These are phyloP conservation scores for Tragelaphus scriptus DNA, from an alignment of 2,113 vertebrate species.

Conservation along the genomic window DNA sequence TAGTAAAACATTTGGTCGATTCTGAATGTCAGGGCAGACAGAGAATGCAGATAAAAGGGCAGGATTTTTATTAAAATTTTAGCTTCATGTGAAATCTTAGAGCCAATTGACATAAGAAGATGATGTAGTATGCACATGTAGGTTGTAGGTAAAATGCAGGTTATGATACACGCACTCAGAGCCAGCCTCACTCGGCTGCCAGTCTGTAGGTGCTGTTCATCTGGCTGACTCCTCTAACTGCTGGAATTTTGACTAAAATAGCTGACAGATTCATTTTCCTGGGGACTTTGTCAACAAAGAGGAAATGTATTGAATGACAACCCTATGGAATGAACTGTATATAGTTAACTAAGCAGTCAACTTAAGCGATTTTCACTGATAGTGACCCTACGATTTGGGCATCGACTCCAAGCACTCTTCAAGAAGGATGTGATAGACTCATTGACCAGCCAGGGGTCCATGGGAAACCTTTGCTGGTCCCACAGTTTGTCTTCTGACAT, in stretches of 20 bases:
- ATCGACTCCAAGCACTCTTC: neutral
- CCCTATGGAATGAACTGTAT: neutral
- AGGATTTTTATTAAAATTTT: slow-evolving; percentile 24
- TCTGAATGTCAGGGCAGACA: neutral
- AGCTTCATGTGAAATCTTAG: neutral
- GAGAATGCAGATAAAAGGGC: neutral
- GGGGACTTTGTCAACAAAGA: neutral
- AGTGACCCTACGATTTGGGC: neutral
- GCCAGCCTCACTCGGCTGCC: neutral
- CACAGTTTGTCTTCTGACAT: neutral
- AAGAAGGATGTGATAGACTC: neutral
- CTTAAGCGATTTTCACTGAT: neutral
- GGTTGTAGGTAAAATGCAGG: neutral
- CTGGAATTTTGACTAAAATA: neutral
- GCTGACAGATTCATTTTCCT: neutral
- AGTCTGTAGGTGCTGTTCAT: neutral
- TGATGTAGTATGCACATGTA: neutral
- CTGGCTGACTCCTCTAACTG: neutral
- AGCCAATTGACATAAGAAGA: neutral
- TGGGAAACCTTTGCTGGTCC: neutral
- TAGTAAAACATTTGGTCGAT: neutral
- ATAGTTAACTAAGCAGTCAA: neutral
- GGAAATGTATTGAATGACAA: neutral
- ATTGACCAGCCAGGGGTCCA: neutral
- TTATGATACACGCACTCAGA: neutral